phyloP scores from a whole-genome alignment of 1,140 invertebrate genomes.

The Euwallacea fornicatus region DNA sequence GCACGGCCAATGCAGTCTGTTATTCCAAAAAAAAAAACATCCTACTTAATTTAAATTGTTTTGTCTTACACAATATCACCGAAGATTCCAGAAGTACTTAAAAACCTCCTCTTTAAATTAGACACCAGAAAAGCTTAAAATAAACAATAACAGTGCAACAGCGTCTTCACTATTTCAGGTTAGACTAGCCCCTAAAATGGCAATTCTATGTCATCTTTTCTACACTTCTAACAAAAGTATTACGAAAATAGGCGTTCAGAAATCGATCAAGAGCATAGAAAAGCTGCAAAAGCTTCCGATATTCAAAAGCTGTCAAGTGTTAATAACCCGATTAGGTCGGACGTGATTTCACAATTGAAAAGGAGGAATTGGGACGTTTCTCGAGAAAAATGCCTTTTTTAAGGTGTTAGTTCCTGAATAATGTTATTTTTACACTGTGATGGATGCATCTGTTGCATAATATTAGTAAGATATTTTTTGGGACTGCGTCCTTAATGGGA shows the following conservation, averaged over 20 bases:
- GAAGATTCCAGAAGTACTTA: too few relatives aligned
- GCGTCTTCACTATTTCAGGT: too few relatives aligned
- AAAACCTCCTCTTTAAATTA: too few relatives aligned
- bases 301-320: constrained; percentile 33
- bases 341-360: constrained; percentile 36
- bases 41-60: too few relatives aligned
- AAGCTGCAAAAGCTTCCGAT: constrained; percentile 37
- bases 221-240: background rate
- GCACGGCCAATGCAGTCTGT: too few relatives aligned
- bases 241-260: constrained; percentile 19
- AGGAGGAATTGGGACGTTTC: constrained; percentile 33
- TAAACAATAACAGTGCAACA: too few relatives aligned
- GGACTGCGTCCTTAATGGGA: constrained; percentile 7
- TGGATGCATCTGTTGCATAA: constrained; percentile 32
- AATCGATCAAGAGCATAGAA: constrained; percentile 38
- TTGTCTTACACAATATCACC: too few relatives aligned
- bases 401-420: constrained; percentile 32
- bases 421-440: constrained; percentile 25
- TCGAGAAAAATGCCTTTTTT: constrained; percentile 30
- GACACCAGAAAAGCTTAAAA: too few relatives aligned
- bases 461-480: constrained; percentile 12
- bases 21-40: too few relatives aligned
- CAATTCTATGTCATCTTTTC: background rate
- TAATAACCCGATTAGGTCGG: constrained; percentile 36
- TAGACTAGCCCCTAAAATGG: too few relatives aligned